Conservation (phyloP, 2,113 vertebrate genomes). For the Sinocyclocheilus maitianheensis region DNA sequence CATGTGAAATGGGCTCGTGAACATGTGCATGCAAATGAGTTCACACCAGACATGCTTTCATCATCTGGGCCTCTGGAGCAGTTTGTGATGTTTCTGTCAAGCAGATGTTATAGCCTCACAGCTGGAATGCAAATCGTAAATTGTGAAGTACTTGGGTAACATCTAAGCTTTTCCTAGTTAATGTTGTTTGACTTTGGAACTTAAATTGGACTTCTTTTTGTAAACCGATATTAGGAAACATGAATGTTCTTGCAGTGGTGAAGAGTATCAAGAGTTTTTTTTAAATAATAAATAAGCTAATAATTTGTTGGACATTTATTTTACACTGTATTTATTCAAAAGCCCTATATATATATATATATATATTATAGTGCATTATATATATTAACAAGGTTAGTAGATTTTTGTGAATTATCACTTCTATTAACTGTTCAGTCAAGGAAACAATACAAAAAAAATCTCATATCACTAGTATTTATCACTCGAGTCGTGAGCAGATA, state of each 20-base stretch:
- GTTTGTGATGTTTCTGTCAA: background rate
- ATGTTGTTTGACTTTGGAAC: background rate
- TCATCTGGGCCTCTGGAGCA: background rate
- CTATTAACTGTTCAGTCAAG: background rate
- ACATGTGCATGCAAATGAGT: too few relatives aligned
- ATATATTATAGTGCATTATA: too few relatives aligned
- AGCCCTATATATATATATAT: too few relatives aligned
- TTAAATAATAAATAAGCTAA: too few relatives aligned
- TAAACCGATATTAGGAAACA: background rate
- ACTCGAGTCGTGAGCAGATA: too few relatives aligned
- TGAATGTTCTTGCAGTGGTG: background rate
- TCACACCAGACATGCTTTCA: background rate
- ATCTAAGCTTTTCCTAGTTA: background rate
- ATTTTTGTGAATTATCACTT: too few relatives aligned
- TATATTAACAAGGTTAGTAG: too few relatives aligned
- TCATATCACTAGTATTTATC: too few relatives aligned
- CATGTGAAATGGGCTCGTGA: too few relatives aligned
- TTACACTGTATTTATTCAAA: too few relatives aligned
- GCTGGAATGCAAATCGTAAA: background rate
- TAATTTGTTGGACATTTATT: too few relatives aligned
- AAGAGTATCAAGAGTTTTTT: background rate
- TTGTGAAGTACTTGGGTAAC: background rate
- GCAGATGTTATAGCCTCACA: background rate
- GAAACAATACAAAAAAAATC: background rate
- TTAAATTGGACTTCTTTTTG: background rate